A percentile compares a stretch with the other conserved stretches of the same genome.
phyloP scores from a whole-genome alignment of 2,888 invertebrate genomes.

The Drosophila antonietae region DNA sequence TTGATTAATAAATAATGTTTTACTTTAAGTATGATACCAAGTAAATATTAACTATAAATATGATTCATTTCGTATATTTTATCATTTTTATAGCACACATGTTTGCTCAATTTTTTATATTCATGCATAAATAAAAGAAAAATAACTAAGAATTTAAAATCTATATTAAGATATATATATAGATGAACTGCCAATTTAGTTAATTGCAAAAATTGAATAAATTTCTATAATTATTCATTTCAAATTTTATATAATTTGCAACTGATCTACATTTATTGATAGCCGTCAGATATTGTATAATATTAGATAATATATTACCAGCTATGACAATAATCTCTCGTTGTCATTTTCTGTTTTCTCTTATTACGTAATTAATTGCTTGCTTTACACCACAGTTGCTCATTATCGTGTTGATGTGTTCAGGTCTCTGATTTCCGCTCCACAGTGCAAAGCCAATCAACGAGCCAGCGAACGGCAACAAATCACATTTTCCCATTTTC shows the following conservation, averaged over 20 bases:
- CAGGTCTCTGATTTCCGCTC: slow-evolving; percentile 28
- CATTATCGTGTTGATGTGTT: not conserved
- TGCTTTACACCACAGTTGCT: slow-evolving; percentile 23
- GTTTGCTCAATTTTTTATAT: no score
- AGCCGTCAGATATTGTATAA: not conserved
- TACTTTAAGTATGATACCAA: no score
- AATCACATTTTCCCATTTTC: slow-evolving; percentile 68
- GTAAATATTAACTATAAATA: no score
- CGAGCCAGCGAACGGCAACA: slow-evolving; percentile 32
- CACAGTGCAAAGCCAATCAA: slow-evolving; percentile 31
- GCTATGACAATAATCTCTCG: not conserved
- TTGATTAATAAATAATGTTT: no score
- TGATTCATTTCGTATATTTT: no score
- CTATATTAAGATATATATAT: no score
- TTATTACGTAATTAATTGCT: slow-evolving; percentile 61
- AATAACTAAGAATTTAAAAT: no score
- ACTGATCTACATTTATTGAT: not conserved
- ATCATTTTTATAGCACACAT: no score
- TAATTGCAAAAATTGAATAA: no score
- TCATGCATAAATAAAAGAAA: no score
- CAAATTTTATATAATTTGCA: not conserved
- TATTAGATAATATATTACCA: not conserved
- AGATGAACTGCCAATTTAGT: no score
- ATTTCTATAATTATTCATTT: not conserved
- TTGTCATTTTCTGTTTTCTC: not conserved